phyloP scores from a whole-genome alignment of 2,113 vertebrate species.

The Nesoenas mayeri region DNA sequence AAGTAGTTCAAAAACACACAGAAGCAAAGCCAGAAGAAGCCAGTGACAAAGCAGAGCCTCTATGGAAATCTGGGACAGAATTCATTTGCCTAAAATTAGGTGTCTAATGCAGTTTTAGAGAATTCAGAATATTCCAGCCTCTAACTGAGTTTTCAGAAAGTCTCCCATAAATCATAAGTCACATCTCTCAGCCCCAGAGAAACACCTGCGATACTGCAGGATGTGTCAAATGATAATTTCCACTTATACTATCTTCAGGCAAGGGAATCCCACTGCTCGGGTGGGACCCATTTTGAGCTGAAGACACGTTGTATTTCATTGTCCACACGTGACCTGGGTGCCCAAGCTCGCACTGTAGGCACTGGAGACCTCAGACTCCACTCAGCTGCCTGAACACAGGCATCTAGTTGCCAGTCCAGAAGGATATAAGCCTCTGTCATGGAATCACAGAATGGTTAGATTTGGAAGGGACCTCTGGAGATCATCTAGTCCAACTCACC shows the following conservation, averaged over 20 bases:
- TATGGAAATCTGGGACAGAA: not conserved
- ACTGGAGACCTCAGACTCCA: not conserved
- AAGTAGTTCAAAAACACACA: not conserved
- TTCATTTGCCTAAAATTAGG: not conserved
- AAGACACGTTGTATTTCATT: not conserved
- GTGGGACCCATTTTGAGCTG: not conserved
- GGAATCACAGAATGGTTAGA: not conserved
- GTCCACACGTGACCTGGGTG: not conserved
- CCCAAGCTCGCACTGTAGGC: not conserved
- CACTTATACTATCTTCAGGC: not conserved
- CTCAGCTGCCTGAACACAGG: not conserved
- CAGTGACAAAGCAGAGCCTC: not conserved
- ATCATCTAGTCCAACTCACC: too few species aligned
- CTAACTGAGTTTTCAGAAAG: not conserved
- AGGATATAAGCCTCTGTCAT: not conserved
- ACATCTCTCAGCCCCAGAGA: not conserved
- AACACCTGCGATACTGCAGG: not conserved
- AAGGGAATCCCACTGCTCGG: not conserved
- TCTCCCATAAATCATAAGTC: not conserved
- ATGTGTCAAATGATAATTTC: not conserved
- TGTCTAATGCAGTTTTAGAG: not conserved
- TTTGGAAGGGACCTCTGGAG: too few species aligned
- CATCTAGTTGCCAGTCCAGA: not conserved
- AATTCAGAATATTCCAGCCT: not conserved
- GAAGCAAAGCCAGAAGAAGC: not conserved